A percentile compares a stretch with the other conserved stretches of the same genome.
Evolutionary conservation across 2,113 vertebrate genomes (phyloP).

Genomic region (Cyanistes caeruleus): DNA sequence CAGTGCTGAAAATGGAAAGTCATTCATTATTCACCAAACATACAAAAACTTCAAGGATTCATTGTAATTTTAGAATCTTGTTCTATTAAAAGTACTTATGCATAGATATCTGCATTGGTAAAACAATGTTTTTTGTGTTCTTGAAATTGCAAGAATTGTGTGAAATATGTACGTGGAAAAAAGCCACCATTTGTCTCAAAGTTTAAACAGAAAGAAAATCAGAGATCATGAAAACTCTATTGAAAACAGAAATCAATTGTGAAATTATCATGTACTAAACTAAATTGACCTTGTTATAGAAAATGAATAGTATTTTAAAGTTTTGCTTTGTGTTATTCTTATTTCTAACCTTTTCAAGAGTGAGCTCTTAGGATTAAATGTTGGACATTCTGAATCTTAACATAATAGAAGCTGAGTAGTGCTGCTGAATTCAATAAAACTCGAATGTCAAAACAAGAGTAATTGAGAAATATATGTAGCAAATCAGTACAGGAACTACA

Average conservation of each 20-base stretch:
- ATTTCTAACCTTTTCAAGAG: background rate
- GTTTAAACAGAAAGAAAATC: background rate
- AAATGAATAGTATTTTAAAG: background rate
- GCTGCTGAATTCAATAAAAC: background rate
- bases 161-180: background rate
- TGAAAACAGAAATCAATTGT: background rate
- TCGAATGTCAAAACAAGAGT: background rate
- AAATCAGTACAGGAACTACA: background rate
- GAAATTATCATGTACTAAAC: background rate
- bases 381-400: background rate
- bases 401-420: background rate
- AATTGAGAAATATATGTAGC: background rate
- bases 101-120: background rate
- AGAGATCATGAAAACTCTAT: background rate
- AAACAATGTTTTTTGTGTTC: background rate
- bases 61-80: background rate
- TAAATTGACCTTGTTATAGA: background rate
- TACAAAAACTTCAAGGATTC: conserved; percentile 13
- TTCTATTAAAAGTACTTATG: background rate
- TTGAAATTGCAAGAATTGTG: background rate
- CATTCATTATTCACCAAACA: conserved; percentile 28
- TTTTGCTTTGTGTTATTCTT: background rate
- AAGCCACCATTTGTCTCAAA: background rate
- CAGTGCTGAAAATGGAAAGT: conserved; percentile 15
- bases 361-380: rapidly evolving